A percentile compares a stretch with the other conserved stretches of the same genome.
These are phyloP conservation scores for Monopterus albus DNA, from an alignment of 2,113 vertebrate species.

Conservation along the genomic window DNA sequence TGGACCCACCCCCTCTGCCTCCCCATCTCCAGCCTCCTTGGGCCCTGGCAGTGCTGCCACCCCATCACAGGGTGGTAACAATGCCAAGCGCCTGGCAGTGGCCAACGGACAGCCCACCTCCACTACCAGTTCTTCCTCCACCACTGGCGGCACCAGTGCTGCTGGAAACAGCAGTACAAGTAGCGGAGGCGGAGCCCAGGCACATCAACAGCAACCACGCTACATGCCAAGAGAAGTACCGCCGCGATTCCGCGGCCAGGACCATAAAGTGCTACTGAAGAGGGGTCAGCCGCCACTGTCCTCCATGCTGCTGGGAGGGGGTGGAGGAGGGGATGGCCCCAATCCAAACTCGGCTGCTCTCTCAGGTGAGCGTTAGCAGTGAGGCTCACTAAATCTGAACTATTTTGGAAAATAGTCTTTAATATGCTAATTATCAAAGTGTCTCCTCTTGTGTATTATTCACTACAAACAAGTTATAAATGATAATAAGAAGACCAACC, in stretches of 20 bases:
- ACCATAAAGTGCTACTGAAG: slow-evolving; percentile 99
- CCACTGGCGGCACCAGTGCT: slow-evolving; percentile 64
- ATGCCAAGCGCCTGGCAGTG: slow-evolving; percentile 99
- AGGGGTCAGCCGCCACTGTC: slow-evolving; percentile 99
- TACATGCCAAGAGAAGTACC: slow-evolving; percentile 99
- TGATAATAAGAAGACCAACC: too few relatives aligned
- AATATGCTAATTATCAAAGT: too few relatives aligned
- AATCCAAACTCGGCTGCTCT: slow-evolving; percentile 91
- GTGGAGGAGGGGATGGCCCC: slow-evolving; percentile 78
- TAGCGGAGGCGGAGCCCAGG: slow-evolving; percentile 85
- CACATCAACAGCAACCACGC: slow-evolving; percentile 88
- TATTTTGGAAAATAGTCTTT: too few relatives aligned
- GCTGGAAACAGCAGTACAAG: slow-evolving; percentile 70
- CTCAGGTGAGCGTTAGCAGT: slow-evolving; percentile 85
- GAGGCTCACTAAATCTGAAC: too few relatives aligned
- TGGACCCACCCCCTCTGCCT: slow-evolving; percentile 97
- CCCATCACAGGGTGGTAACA: slow-evolving; percentile 99
- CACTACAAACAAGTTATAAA: too few relatives aligned
- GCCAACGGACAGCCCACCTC: slow-evolving; percentile 98
- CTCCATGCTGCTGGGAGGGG: slow-evolving; percentile 97
- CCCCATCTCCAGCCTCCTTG: slow-evolving; percentile 83
- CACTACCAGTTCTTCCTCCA: slow-evolving; percentile 76
- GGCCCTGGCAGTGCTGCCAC: slow-evolving; percentile 94
- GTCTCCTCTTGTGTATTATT: too few relatives aligned
- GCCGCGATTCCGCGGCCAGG: slow-evolving; percentile 99